These are phyloP conservation scores for Sussaba pulchella DNA, from an alignment of 2,888 invertebrate genomes.

Conservation along the genomic window DNA sequence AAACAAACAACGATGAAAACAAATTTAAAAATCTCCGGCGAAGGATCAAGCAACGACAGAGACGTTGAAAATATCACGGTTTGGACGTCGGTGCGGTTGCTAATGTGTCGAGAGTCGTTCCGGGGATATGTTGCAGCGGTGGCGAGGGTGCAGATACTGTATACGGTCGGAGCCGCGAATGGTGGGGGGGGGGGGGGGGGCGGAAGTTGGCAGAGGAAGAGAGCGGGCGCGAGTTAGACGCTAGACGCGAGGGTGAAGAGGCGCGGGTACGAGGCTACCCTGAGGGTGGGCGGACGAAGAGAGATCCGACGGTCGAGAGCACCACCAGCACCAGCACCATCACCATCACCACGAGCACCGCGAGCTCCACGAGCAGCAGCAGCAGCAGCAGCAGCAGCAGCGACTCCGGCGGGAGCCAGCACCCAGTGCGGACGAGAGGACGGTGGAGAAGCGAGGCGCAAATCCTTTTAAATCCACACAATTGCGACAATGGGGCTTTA, in stretches of 20 bases:
- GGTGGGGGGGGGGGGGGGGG: constrained; percentile 17
- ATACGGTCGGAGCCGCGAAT: constrained; percentile 25
- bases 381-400: constrained; percentile 59
- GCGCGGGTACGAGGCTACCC: constrained; percentile 46
- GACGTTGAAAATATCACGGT: constrained; percentile 16
- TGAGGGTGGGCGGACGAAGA: constrained; percentile 54
- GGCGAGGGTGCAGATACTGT: constrained; percentile 30
- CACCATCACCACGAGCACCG: constrained; percentile 61
- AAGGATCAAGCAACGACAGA: background rate
- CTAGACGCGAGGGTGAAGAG: constrained; percentile 41
- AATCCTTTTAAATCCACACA: constrained; percentile 85
- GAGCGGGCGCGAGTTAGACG: constrained; percentile 30
- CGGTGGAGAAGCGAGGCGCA: constrained; percentile 77
- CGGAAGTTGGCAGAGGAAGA: constrained; percentile 62
- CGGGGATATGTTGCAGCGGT: constrained; percentile 46
- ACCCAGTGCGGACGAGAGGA: constrained; percentile 57
- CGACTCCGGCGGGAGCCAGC: too few relatives aligned
- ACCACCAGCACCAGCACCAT: constrained; percentile 59
- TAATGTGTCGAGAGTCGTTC: constrained; percentile 38
- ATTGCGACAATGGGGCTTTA: constrained; percentile 85
- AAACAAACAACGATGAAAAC: background rate
- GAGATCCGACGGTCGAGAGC: constrained; percentile 63
- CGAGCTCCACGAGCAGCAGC: constrained; percentile 63
- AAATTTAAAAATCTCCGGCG: constrained; percentile 9
- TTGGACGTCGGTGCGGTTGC: constrained; percentile 19